Evolutionary conservation across 2,888 invertebrate species (phyloP).

Genomic region (Drosophila siamana): DNA sequence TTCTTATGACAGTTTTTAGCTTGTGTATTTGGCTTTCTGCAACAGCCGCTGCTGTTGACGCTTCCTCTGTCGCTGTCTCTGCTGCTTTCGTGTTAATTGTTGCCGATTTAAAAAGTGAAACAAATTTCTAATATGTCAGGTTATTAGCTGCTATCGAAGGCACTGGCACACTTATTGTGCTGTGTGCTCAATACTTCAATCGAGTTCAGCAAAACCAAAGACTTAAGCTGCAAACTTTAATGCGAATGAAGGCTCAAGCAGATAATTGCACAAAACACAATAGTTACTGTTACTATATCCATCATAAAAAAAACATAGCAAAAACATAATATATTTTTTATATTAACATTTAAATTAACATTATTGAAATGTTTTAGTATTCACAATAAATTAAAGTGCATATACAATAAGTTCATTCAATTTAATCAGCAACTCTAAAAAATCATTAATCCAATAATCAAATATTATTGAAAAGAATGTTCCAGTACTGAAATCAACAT

Average conservation of each 20-base stretch:
- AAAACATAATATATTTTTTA: neutral
- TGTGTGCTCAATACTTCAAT: conserved; percentile 47
- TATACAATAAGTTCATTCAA: neutral
- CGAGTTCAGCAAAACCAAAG: conserved; percentile 25
- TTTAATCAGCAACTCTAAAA: neutral
- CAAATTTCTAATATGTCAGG: conserved; percentile 74
- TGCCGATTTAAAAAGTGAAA: conserved; percentile 77
- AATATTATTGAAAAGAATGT: too few relatives aligned
- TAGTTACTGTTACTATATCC: too few relatives aligned
- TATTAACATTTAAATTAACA: too few relatives aligned
- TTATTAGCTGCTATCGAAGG: conserved; percentile 70
- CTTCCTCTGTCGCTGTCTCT: conserved; percentile 22
- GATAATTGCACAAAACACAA: neutral
- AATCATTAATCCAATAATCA: too few relatives aligned
- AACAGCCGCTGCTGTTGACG: conserved; percentile 5
- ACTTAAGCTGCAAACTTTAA: conserved; percentile 36
- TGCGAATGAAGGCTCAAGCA: neutral
- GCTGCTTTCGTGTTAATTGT: conserved; percentile 68
- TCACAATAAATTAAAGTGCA: too few relatives aligned
- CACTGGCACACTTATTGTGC: conserved; percentile 41
- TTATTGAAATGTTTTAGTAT: neutral
- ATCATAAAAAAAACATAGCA: neutral
- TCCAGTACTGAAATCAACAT: too few relatives aligned
- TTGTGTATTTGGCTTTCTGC: conserved; percentile 28
- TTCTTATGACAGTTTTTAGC: conserved; percentile 75